Evolutionary conservation across 2,888 invertebrate genomes (phyloP).

Genomic region (Tipula vernalis): DNA sequence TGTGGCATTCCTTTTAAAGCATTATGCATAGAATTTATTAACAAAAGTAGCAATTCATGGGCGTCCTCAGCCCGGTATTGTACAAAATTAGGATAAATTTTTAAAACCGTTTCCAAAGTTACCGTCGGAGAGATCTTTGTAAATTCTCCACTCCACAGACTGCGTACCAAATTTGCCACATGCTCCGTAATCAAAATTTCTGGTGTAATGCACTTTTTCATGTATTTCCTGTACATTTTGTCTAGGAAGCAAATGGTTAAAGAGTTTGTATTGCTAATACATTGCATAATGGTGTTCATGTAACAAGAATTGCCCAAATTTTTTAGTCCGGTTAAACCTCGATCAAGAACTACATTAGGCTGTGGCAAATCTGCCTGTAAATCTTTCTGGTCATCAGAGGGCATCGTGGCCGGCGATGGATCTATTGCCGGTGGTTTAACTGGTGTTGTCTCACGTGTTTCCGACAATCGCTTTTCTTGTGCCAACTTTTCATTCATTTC

Average conservation of each 20-base stretch:
- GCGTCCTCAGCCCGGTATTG: slow-evolving; percentile 61
- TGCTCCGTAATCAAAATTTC: slow-evolving; percentile 69
- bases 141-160: slow-evolving; percentile 70
- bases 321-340: slow-evolving; percentile 73
- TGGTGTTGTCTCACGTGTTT: not conserved
- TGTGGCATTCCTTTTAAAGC: slow-evolving; percentile 41
- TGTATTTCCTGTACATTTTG: slow-evolving; percentile 50
- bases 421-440: slow-evolving; percentile 41
- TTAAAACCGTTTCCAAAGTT: too few relatives aligned
- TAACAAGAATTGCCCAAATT: slow-evolving; percentile 95
- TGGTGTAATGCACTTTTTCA: slow-evolving; percentile 43
- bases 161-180: slow-evolving; percentile 66
- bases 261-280: slow-evolving; percentile 70
- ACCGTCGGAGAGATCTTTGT: too few relatives aligned
- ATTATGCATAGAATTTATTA: slow-evolving; percentile 79
- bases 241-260: slow-evolving; percentile 66
- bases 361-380: slow-evolving; percentile 44
- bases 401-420: slow-evolving; percentile 38
- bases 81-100: too few relatives aligned
- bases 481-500: not conserved
- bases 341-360: slow-evolving; percentile 40
- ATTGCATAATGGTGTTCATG: slow-evolving; percentile 92
- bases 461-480: slow-evolving; percentile 13
- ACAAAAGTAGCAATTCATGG: slow-evolving; percentile 78
- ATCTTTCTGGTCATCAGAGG: slow-evolving; percentile 36